Conservation (phyloP, 2,797 vertebrate species). For the Molothrus aeneus region DNA sequence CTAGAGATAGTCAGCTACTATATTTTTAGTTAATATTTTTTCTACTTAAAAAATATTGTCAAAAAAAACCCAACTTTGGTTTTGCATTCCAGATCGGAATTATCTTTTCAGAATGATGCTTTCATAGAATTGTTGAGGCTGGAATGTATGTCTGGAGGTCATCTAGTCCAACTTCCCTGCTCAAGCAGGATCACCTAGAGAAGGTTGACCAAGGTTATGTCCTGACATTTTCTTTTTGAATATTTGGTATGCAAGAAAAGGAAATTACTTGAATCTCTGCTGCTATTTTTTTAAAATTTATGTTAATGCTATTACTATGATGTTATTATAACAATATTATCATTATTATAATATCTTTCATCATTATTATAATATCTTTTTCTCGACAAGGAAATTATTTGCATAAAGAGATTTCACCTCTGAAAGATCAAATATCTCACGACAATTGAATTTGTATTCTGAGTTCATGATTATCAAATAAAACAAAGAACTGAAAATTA, state of each 20-base stretch:
- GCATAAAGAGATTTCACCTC: not conserved
- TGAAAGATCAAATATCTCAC: not conserved
- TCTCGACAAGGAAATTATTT: not conserved
- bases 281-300: not conserved
- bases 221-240: not conserved
- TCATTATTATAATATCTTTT: not conserved
- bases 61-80: not conserved
- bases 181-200: not conserved
- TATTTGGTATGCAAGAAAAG: not conserved
- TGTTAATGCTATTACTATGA: not conserved
- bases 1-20: not conserved
- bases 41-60: not conserved
- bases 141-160: not conserved
- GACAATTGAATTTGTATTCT: not conserved
- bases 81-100: not conserved
- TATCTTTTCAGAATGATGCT: not conserved
- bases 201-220: not conserved
- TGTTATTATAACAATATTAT: not conserved
- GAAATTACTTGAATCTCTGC: not conserved
- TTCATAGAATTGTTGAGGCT: not conserved
- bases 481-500: not conserved
- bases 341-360: not conserved
- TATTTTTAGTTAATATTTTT: not conserved
- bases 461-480: not conserved
- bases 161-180: not conserved